These are phyloP conservation scores for Dromas ardeola DNA, from an alignment of 2,113 vertebrate species.

Conservation along the genomic window DNA sequence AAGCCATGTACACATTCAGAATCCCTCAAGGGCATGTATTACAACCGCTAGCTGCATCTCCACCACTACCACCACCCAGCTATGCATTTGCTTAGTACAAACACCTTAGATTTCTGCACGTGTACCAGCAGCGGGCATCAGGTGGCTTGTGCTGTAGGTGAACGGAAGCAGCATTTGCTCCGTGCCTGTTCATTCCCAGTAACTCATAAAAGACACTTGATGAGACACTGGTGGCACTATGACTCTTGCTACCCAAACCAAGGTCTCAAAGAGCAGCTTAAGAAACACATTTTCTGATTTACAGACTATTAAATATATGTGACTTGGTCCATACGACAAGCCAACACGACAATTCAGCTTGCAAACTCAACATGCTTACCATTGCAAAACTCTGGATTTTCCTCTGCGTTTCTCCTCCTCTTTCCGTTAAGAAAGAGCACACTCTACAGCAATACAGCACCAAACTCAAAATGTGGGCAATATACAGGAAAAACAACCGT, in stretches of 20 bases:
- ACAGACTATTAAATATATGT: background rate
- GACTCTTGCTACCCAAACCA: background rate
- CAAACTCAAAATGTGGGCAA: background rate
- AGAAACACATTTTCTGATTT: background rate
- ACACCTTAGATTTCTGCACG: rapidly evolving
- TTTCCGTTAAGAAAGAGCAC: background rate
- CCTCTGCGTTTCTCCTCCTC: background rate
- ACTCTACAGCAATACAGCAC: background rate
- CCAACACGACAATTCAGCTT: background rate
- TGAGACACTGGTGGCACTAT: background rate
- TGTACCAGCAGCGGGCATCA: rapidly evolving
- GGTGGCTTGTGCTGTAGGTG: rapidly evolving
- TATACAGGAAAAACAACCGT: background rate
- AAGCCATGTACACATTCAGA: background rate
- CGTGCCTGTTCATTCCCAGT: background rate
- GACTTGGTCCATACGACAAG: background rate
- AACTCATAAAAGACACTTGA: background rate
- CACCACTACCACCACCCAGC: background rate
- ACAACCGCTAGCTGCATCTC: background rate
- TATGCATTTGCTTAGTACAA: background rate
- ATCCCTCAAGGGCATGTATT: background rate
- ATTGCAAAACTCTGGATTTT: background rate
- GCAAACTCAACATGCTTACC: background rate
- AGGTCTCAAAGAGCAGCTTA: background rate
- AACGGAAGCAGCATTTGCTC: background rate